These are phyloP conservation scores for Diadema setosum DNA, from an alignment of 35 echinoderm and acorn worm species.

Conservation along the genomic window DNA sequence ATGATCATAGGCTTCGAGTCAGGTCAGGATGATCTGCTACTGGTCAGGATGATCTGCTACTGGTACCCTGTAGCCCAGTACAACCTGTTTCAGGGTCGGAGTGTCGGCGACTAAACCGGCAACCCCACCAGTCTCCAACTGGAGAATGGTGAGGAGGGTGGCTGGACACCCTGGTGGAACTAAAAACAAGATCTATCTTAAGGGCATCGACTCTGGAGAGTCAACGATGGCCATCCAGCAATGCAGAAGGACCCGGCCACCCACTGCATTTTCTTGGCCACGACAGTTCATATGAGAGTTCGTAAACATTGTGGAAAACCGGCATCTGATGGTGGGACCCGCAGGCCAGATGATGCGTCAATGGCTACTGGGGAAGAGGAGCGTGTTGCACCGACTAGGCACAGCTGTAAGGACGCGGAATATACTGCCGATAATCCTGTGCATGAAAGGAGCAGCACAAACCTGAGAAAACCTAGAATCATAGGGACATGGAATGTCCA, in stretches of 20 bases:
- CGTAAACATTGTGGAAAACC: not conserved
- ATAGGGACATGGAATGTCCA: constrained; percentile 15
- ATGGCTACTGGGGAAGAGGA: constrained; percentile 29
- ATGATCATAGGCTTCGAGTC: too few relatives aligned
- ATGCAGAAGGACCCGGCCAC: constrained; percentile 11
- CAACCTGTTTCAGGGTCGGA: constrained; percentile 24
- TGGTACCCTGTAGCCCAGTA: constrained; percentile 5
- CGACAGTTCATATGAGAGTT: constrained; percentile 4
- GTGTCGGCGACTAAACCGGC: constrained; percentile 4
- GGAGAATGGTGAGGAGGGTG: not conserved
- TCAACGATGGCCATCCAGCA: constrained; percentile 6
- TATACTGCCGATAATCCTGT: constrained; percentile 19
- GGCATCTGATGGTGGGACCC: constrained; percentile 36
- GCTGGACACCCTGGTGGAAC: not conserved
- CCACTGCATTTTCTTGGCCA: not conserved
- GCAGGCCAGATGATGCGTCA: constrained; percentile 33
- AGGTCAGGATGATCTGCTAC: too few relatives aligned
- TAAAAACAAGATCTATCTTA: not conserved
- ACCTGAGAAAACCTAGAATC: not conserved
- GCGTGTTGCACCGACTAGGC: not conserved
- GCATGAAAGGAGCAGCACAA: not conserved
- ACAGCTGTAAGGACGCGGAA: too few relatives aligned
- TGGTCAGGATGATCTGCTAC: not conserved
- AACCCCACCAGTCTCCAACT: not conserved
- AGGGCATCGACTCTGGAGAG: not conserved